Base-by-base conservation (phyloP, 2,113 vertebrate species). In the Hippolais icterina region DNA sequence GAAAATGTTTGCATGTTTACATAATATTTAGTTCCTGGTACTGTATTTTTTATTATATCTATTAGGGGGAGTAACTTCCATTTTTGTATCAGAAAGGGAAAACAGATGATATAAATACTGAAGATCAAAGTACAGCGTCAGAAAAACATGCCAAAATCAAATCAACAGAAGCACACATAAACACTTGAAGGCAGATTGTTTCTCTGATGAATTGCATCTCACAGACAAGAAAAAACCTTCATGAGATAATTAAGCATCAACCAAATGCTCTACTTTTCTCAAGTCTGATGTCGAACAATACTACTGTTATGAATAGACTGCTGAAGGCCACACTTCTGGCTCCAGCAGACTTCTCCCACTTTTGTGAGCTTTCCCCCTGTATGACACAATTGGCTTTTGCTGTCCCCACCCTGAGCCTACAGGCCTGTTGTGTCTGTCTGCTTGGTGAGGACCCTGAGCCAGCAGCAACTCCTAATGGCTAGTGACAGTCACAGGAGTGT, bases 291-390 rank as follows among this genome's bases (percentile, higher is more conserved):
- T 59, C 3, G 9, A 50, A 70, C 0, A 2, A 42, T 14, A 11
- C 16, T 61, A 22, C 6, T 5, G 11, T 18, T 47, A 12, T 24
- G 21, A 85, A 35, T 5, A 33, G 9, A 14, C 25, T 35, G 35
- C 17, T 7, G 2, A 85, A 54, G 17, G 14, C 9, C 2, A 5
- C 15, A 9, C 8, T 41, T 76, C 16, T 22, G 47, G 12, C 50
- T 56, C 20, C 28, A n/a, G 28, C 11, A 47, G 25, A 22, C 6
- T 19, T 69, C 11, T 54, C 14, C 21, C 10, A 6, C 4, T 57
- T 15, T 25, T 37, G 13, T 12, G 6, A 41, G 3, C 1, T 27
- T 17, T 8, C 4, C 0, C 6, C 15, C 0, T 9, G 37, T 9
- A 0, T 22, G n/a, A 71, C 11, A 49, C 12, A 53, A 68, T 35